phyloP scores from a whole-genome alignment of 2,797 vertebrate species.

The Capromys pilorides region DNA sequence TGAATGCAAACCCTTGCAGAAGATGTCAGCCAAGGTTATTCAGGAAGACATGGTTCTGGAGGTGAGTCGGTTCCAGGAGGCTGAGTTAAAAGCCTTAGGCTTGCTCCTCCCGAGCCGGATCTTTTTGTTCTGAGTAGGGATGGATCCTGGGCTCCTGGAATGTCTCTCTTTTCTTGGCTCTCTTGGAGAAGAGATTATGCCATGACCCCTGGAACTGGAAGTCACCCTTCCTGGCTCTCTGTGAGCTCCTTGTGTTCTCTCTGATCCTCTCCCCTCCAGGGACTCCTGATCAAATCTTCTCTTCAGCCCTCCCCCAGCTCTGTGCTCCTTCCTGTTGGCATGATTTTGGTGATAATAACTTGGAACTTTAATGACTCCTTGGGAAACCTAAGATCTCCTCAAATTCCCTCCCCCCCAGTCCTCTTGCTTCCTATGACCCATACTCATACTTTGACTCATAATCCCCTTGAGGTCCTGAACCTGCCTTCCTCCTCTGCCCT shows the following conservation, averaged over 20 bases:
- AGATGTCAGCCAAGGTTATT: no score
- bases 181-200: neutral
- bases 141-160: no score
- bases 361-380: neutral
- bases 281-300: neutral
- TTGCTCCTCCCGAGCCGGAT: neutral
- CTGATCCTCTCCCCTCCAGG: neutral
- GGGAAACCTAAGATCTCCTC: neutral
- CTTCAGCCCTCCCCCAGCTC: neutral
- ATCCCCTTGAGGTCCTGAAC: neutral
- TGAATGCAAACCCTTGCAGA: neutral
- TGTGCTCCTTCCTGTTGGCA: neutral
- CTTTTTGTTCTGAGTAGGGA: neutral
- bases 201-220: neutral
- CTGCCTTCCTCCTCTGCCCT: no score
- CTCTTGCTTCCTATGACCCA: neutral
- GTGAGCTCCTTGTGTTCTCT: neutral
- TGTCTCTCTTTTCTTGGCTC: neutral
- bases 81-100: no score
- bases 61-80: no score
- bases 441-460: neutral
- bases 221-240: neutral
- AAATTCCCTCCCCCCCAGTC: neutral
- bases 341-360: neutral
- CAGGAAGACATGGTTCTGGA: neutral